Conservation (phyloP, 2,113 vertebrate genomes). For the Chaetura pelagica region DNA sequence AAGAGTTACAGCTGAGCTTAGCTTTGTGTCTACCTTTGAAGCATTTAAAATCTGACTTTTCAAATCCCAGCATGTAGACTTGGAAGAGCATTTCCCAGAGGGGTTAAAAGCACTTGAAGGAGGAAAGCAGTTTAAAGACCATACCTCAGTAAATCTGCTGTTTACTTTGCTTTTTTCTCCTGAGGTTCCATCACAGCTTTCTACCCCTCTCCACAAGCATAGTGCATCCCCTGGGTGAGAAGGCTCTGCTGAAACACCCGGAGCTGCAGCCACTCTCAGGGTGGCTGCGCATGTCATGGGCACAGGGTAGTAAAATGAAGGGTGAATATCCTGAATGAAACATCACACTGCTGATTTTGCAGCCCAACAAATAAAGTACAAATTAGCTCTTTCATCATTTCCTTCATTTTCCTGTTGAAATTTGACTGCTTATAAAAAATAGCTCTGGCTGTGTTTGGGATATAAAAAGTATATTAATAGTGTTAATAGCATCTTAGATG, state of each 20-base stretch:
- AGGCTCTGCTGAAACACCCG: rapidly evolving
- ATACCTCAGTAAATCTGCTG: neutral
- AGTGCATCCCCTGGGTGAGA: neutral
- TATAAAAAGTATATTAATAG: neutral
- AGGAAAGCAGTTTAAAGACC: neutral
- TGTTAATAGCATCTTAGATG: neutral
- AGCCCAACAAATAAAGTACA: neutral
- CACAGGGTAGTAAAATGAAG: rapidly evolving
- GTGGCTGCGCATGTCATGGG: no score
- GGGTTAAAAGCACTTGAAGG: neutral
- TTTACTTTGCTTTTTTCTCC: neutral
- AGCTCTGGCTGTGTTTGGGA: neutral
- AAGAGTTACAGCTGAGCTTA: neutral
- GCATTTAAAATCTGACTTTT: constrained; percentile 16
- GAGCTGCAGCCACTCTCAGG: neutral
- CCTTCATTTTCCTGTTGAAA: neutral
- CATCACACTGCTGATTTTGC: neutral
- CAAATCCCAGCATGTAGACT: neutral
- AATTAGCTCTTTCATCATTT: neutral
- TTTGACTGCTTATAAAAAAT: neutral
- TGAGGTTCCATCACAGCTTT: neutral
- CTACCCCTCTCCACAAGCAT: rapidly evolving
- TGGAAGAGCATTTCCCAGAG: neutral
- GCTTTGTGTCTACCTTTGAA: neutral
- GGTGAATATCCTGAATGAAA: rapidly evolving